Conservation (phyloP, 2,888 invertebrate species). For the Tipula unca region DNA sequence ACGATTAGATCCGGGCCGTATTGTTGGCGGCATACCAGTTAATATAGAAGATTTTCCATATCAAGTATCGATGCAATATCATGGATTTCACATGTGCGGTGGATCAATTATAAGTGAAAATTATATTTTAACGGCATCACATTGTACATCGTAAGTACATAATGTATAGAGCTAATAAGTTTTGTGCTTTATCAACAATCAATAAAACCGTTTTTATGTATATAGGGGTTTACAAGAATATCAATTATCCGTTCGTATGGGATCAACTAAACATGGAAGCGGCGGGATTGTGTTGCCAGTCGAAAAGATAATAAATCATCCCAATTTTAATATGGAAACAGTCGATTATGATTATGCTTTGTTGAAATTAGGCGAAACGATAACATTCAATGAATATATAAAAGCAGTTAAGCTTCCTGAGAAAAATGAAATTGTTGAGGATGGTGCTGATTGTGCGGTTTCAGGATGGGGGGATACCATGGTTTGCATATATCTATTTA, state of each 20-base stretch:
- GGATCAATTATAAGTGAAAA: conserved; percentile 18
- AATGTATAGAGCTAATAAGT: too few relatives aligned
- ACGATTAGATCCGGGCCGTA: not conserved
- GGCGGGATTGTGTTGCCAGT: not conserved
- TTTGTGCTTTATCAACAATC: not conserved
- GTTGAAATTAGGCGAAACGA: not conserved
- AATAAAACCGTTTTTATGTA: not conserved
- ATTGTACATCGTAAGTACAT: conserved; percentile 18
- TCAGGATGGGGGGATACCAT: conserved; percentile 20
- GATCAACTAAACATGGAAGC: not conserved
- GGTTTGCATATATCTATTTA: not conserved
- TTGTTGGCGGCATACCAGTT: not conserved
- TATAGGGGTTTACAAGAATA: not conserved
- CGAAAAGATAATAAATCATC: conserved; percentile 2
- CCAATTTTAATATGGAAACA: not conserved
- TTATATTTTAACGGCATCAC: conserved; percentile 19
- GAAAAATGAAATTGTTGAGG: not conserved
- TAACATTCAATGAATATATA: conserved; percentile 2
- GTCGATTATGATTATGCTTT: conserved; percentile 20
- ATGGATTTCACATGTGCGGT: conserved; percentile 14
- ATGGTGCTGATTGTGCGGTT: not conserved
- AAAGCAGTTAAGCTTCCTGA: conserved; percentile 15
- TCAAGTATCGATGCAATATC: conserved; percentile 2
- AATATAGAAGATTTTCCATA: not conserved
- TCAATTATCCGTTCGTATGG: conserved; percentile 17